Conservation (phyloP, 2,797 vertebrate genomes). For the Argentina silus region DNA sequence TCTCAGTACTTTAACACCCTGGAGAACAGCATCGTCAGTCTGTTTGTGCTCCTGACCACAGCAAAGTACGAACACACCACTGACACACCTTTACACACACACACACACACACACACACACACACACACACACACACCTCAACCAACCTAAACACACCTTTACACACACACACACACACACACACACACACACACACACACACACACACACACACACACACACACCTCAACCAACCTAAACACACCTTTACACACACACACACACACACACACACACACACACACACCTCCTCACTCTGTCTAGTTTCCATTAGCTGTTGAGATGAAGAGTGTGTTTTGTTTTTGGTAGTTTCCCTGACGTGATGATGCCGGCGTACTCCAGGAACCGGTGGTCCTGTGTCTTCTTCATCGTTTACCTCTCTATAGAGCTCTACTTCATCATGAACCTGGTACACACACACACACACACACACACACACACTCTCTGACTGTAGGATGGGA, state of each 20-base stretch:
- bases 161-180: not conserved
- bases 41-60: constrained; percentile 96
- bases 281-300: not conserved
- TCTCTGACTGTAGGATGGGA: no score
- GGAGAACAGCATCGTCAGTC: constrained; percentile 96
- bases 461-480: not conserved
- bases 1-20: constrained; percentile 93
- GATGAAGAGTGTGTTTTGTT: constrained; percentile 10
- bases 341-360: constrained; percentile 93
- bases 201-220: not conserved
- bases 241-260: no score
- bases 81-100: constrained; percentile 19
- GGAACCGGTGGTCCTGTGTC: constrained; percentile 93
- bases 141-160: no score
- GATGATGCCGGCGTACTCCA: constrained; percentile 98
- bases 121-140: no score
- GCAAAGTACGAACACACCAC: constrained; percentile 87
- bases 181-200: constrained; percentile 14
- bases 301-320: constrained; percentile 12
- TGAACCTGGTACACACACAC: constrained; percentile 86
- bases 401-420: constrained; percentile 99
- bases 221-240: no score
- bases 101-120: not conserved
- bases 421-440: constrained; percentile 98
- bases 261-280: constrained; percentile 12